Base-by-base conservation (phyloP, 2,888 invertebrate genomes). In the Diaprepes abbreviatus region DNA sequence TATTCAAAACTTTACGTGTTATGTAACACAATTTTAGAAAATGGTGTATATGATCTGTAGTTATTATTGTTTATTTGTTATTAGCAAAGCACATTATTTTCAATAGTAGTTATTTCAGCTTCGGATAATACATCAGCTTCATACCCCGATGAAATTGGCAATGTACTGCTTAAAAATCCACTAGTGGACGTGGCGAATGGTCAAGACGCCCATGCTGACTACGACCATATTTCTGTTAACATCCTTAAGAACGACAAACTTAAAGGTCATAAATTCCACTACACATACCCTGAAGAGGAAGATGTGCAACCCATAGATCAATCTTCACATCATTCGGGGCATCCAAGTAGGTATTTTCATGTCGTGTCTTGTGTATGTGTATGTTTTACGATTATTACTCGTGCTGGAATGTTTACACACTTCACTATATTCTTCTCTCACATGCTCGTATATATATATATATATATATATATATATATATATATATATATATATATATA, bases 121-220 rank as follows among this genome's bases (percentile, higher is more conserved):
- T 85, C 86, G 78, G 87, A 87, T 83, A 87, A 88, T 83, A 75
- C 83, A 79, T 86, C 87, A 79, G 85, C 86, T 81, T 85, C 86
- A 79, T 85, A 86, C 81, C 86, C 87, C 82, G 85, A 87, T 81
- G 84, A 83, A 77, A 80, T 83, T 80, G 83, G 82, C 80, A 86
- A 87, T 82, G 86, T 88, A 80, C 80, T 55, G 63, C 57, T 88
- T 79, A 87, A 88, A 85, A 88, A 88, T 80, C 88, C 88, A 76
- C 84, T 89, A 79, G 86, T 88, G 77, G 87, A 87, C 82, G 85
- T 85, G 78, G 85, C 84, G 77, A 86, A 87, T 80, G 86, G 85
- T 78, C 78, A 78, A 74, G 87, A 87, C 75, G 84, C 86, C 65
- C 84, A 86, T 74, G 85, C 85, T 66, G 83, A 86, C 79, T 85